Evolutionary conservation across 2,113 vertebrate genomes (phyloP).

Genomic region (Egretta garzetta): DNA sequence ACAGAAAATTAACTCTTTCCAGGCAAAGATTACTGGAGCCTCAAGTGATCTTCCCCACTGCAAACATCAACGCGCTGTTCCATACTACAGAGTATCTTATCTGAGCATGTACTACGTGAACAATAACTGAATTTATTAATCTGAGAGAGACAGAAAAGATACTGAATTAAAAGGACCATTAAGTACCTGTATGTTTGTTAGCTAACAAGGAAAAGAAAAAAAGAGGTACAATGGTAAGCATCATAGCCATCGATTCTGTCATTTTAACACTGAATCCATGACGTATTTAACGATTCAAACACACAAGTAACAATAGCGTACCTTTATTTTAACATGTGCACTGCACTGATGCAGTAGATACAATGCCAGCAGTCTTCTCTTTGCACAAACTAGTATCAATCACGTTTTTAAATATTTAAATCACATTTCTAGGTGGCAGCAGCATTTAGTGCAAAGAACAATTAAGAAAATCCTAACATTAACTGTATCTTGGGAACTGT

Average conservation of each 20-base stretch:
- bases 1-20: neutral
- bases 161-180: neutral
- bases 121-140: neutral
- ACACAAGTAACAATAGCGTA: neutral
- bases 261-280: neutral
- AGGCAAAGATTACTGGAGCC: neutral
- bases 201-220: neutral
- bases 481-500: slow-evolving; percentile 12
- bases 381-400: slow-evolving; percentile 45
- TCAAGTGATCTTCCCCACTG: neutral
- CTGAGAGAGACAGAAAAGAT: neutral
- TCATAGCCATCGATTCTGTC: neutral
- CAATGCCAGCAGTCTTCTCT: slow-evolving; percentile 48
- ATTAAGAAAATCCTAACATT: slow-evolving; percentile 1
- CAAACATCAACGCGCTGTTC: neutral
- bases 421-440: slow-evolving; percentile 59
- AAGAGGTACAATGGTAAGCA: neutral
- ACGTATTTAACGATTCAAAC: neutral
- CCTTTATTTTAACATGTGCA: slow-evolving; percentile 65
- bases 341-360: slow-evolving; percentile 50
- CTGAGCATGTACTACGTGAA: neutral
- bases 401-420: slow-evolving; percentile 36
- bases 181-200: neutral
- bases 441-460: slow-evolving; percentile 71
- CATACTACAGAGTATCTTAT: neutral